Base-by-base conservation (phyloP, 1,140 invertebrate genomes). In the Platorchestia sp. region DNA sequence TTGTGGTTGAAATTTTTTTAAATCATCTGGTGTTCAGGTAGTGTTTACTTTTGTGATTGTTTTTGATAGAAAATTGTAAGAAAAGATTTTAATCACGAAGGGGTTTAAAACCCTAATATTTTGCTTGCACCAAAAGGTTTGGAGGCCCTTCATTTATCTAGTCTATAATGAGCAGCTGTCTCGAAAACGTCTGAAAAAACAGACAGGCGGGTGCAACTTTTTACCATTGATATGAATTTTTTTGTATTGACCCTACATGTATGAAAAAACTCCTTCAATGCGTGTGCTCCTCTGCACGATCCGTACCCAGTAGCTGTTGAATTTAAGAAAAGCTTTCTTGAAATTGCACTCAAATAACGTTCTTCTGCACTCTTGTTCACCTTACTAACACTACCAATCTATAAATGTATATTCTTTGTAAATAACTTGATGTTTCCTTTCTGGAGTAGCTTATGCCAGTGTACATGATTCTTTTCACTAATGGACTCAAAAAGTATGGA, bases 211-310 rank as follows among this genome's bases (percentile, higher is more conserved):
- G 90, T 93, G 90, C 51, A 53, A 47, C 45, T 93, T 45, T 93
- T 45, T 93, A 93, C 1, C 90, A 10, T 93, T 27, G 45, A 93
- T 27, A 53, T 53, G 22, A 90, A 53, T 93, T 47, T 93, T 93
- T 93, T 45, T 47, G 90, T 93, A 93, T 93, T 93, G 7, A 93
- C 45, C 90, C 51, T 53, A 22, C 51, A 47, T 53, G 90, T 93
- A 53, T 93, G 90, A 93, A 47, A 93, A 27, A 89, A 89, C 41
- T 89, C 43, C 87, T 44, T 27, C 43, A 44, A 89, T 89, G 43
- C 22, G 43, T 89, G 87, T 89, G 87, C 87, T 89, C 87, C 87
- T 89, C 36, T 89, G 87, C 87, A 89, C 87, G 87, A 42, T 89
- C 87, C 43, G 87, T 89, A 42, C 43, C 87, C 87, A 41, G 87